Conservation (phyloP, 23 tunicate species). For the Styela plicata region DNA sequence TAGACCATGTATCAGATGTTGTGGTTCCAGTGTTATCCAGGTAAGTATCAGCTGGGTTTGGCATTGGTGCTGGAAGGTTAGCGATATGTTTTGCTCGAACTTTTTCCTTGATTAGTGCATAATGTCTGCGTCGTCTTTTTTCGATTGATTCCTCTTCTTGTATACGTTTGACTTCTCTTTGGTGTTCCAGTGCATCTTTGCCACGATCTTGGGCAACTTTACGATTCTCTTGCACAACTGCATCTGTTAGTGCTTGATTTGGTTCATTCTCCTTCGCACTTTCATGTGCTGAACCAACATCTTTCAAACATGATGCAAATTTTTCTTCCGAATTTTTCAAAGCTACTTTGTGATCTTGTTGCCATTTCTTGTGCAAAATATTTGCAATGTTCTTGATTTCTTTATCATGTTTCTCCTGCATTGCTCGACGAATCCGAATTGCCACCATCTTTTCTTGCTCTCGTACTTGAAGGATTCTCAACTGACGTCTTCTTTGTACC, state of each 20-base stretch:
- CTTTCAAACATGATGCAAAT: slow-evolving; percentile 38
- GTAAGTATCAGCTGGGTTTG: slow-evolving; percentile 17
- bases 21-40: slow-evolving; percentile 8
- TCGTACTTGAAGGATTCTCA: slow-evolving; percentile 60
- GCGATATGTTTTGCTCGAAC: slow-evolving; percentile 78
- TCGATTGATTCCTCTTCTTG: slow-evolving; percentile 40
- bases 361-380: slow-evolving; percentile 43
- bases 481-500: slow-evolving; percentile 33
- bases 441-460: slow-evolving; percentile 61
- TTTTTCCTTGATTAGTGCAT: slow-evolving; percentile 56
- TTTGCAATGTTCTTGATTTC: slow-evolving; percentile 40
- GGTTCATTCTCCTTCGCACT: slow-evolving; percentile 44
- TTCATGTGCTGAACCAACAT: slow-evolving; percentile 59
- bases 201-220: slow-evolving; percentile 42
- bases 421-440: slow-evolving; percentile 23
- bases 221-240: slow-evolving; percentile 45
- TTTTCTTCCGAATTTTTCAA: slow-evolving; percentile 37
- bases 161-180: slow-evolving; percentile 12
- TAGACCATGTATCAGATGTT: background rate
- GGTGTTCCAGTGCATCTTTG: slow-evolving; percentile 38
- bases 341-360: slow-evolving; percentile 29
- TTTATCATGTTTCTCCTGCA: slow-evolving; percentile 39
- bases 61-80: slow-evolving; percentile 43
- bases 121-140: slow-evolving; percentile 12
- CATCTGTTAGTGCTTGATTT: slow-evolving; percentile 51